Percentiles rank a stretch among this genome's conserved stretches.
phyloP scores from a whole-genome alignment of 2,113 vertebrate species.

The Trogon melanurus region DNA sequence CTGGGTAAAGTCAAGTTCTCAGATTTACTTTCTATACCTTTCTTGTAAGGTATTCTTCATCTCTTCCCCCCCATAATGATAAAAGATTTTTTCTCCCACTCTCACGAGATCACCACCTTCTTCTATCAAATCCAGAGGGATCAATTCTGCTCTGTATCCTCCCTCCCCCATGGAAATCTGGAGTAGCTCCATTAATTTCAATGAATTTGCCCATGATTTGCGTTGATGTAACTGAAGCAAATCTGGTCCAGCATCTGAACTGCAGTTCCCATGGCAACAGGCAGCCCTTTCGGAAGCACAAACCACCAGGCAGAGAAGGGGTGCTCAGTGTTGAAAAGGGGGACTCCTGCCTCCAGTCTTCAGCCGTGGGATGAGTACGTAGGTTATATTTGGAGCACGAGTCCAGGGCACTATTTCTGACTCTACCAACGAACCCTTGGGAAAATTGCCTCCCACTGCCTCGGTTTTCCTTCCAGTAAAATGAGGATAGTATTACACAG shows the following conservation, averaged over 20 bases:
- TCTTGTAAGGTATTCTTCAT: not conserved
- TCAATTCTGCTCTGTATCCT: not conserved
- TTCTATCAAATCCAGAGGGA: not conserved
- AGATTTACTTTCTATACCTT: not conserved
- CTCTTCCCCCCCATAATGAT: not conserved
- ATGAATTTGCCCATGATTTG: slow-evolving; percentile 24
- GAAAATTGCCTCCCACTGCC: slow-evolving; percentile 39
- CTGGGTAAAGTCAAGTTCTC: not conserved
- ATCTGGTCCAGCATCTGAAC: slow-evolving; percentile 2
- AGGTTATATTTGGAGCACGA: not conserved
- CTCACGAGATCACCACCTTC: not conserved
- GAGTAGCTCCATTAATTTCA: not conserved
- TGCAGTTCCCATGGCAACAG: slow-evolving; percentile 39
- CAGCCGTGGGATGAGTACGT: not conserved
- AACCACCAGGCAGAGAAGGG: not conserved
- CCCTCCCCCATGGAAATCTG: not conserved
- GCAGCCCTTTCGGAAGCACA: not conserved
- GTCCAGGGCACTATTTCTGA: slow-evolving; percentile 29
- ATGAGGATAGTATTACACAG: slow-evolving; percentile 57
- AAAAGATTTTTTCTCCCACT: not conserved
- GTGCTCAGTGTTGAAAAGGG: not conserved
- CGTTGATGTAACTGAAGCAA: slow-evolving; percentile 24
- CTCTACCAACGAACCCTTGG: slow-evolving; percentile 45
- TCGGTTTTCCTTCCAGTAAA: slow-evolving; percentile 49
- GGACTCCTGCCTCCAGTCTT: not conserved